These are phyloP conservation scores for Syritta pipiens DNA, from an alignment of 2,888 invertebrate genomes.

Conservation along the genomic window DNA sequence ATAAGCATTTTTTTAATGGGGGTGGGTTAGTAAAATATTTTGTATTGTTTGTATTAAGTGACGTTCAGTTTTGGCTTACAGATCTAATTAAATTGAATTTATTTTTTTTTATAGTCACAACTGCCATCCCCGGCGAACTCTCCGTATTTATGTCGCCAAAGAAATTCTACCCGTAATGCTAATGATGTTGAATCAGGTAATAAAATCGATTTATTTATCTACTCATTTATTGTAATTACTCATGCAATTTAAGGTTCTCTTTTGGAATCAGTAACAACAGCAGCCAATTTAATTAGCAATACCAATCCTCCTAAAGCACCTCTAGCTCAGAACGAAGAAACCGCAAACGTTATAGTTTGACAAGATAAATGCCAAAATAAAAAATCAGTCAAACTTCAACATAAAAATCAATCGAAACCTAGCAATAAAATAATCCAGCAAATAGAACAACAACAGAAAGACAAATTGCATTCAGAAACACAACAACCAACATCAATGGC, in stretches of 20 bases:
- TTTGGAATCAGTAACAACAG: constrained; percentile 74
- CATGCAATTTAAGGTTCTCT: constrained; percentile 73
- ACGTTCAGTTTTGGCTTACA: no score
- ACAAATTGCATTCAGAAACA: constrained; percentile 31
- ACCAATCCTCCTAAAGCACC: constrained; percentile 67
- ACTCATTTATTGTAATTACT: constrained; percentile 7
- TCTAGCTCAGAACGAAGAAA: constrained; percentile 73
- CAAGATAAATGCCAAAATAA: constrained; percentile 73
- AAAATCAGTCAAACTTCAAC: constrained; percentile 40
- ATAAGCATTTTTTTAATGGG: no score
- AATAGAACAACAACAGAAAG: constrained; percentile 23
- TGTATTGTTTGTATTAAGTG: no score
- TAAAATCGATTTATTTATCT: background rate
- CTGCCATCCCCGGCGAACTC: constrained; percentile 89
- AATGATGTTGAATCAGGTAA: constrained; percentile 78
- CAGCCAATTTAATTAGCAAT: constrained; percentile 70
- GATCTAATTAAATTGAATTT: background rate
- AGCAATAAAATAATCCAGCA: constrained; percentile 20
- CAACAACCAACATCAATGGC: constrained; percentile 64
- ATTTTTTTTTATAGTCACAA: constrained; percentile 75
- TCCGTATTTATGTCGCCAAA: constrained; percentile 90
- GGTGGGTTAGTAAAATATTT: no score
- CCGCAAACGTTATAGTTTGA: constrained; percentile 75
- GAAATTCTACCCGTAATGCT: constrained; percentile 83
- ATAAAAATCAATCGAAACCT: constrained; percentile 41